Evolutionary conservation across 2,888 invertebrate species (phyloP).

Genomic region (Gasteruption jaculator): DNA sequence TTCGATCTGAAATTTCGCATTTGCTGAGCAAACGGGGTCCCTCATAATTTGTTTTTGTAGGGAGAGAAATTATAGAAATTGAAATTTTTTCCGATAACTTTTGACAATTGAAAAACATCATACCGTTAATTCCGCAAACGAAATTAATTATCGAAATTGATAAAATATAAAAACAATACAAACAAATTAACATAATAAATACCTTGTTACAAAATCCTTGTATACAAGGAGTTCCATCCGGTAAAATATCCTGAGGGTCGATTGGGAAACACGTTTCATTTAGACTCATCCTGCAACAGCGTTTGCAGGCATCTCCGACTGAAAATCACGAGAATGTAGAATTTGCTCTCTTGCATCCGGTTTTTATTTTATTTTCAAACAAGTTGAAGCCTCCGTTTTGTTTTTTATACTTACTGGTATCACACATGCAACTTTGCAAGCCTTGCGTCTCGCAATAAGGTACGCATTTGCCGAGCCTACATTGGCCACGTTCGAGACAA

Average conservation of each 20-base stretch:
- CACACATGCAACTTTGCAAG: constrained; percentile 94
- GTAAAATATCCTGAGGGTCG: constrained; percentile 81
- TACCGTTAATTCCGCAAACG: background rate
- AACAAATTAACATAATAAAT: constrained; percentile 15
- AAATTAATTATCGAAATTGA: too few relatives aligned
- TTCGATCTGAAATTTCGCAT: too few relatives aligned
- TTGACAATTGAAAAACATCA: background rate
- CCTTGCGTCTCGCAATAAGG: constrained; percentile 94
- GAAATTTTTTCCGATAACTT: too few relatives aligned
- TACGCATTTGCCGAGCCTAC: constrained; percentile 84
- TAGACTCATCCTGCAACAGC: constrained; percentile 87
- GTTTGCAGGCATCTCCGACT: constrained; percentile 89
- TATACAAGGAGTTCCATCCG: constrained; percentile 93
- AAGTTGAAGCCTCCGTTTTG: background rate
- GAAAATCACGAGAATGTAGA: constrained; percentile 18
- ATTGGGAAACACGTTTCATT: constrained; percentile 91
- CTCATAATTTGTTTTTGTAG: too few relatives aligned
- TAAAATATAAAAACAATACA: constrained; percentile 4
- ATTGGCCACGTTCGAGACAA: constrained; percentile 89
- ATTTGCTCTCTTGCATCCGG: background rate
- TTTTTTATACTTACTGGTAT: constrained; percentile 64
- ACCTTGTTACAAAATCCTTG: constrained; percentile 96
- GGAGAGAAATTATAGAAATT: too few relatives aligned
- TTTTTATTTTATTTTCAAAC: background rate
- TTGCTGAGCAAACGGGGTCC: too few relatives aligned